Conservation (phyloP, 2,113 vertebrate species). For the Tiliqua scincoides region DNA sequence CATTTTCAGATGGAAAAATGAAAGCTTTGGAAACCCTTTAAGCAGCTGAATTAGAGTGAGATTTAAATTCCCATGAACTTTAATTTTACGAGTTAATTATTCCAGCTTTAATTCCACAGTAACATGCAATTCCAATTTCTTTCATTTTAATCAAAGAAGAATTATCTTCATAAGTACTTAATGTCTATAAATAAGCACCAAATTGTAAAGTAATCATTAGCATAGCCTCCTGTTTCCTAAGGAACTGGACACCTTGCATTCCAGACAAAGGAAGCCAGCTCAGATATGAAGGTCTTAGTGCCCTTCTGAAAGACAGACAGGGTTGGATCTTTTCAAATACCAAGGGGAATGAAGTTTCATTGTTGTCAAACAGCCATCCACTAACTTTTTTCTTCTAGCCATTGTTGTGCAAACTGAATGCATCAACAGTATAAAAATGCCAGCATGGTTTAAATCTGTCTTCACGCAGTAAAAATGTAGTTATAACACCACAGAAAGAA, state of each 20-base stretch:
- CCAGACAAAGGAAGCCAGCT: background rate
- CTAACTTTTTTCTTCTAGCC: too few species aligned
- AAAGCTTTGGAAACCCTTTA: background rate
- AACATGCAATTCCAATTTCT: background rate
- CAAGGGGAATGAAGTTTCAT: background rate
- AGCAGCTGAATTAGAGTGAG: background rate
- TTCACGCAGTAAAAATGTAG: background rate
- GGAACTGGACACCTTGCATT: background rate
- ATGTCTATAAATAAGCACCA: slow-evolving; percentile 9
- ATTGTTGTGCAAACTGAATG: background rate
- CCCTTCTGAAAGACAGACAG: background rate
- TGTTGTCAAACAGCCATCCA: background rate
- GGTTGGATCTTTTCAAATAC: background rate
- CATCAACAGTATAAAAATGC: background rate
- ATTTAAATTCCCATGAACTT: slow-evolving; percentile 19
- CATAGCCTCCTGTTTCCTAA: background rate
- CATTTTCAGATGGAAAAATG: background rate
- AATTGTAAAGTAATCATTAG: slow-evolving; percentile 18
- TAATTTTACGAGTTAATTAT: slow-evolving; percentile 12
- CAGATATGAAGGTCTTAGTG: background rate
- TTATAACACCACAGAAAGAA: background rate
- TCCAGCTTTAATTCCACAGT: background rate
- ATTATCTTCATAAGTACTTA: slow-evolving; percentile 9
- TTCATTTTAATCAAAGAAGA: slow-evolving; percentile 10
- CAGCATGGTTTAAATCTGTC: background rate